Evolutionary conservation across 2,888 invertebrate genomes (phyloP), one percentile per base, ranked within the genome.

Genomic region (Plebejus melissa): DNA sequence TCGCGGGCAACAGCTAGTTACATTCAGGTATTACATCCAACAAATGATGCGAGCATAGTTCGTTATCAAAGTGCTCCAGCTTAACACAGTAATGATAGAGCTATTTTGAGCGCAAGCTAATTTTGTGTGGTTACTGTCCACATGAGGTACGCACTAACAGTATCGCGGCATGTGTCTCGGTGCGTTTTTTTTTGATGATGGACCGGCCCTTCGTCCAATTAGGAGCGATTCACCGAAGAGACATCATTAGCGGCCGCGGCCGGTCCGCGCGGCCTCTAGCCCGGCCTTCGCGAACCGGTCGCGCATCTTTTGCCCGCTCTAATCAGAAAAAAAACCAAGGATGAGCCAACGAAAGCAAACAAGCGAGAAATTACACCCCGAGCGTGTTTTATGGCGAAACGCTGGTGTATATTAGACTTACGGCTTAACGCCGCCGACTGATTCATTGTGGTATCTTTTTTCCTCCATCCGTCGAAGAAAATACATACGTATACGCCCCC

Each of bases 211-310:
- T 82, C 87, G 86, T 90, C 91, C 93, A 93, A 93, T 93, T 93
- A 93, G 90, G 88, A 86, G 87, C 86, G 88, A 86, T 86, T 86
- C 85, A 85, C 86, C 83, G 86, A 87, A 86, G 88, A 85, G 85
- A 87, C 90, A 92, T 93, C 92, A 92, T 93, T 93, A 93, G 90
- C 83, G 83, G 82, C 81, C 76, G 76, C 77, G 71, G 77, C 75
- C 77, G 78, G 79, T 80, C 78, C 78, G 82, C 80, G 82, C 81
- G 84, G 83, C 85, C 87, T 87, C 88, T 86, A 86, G 86, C 83
- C 84, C 90, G 91, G 87, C 91, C 92, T 93, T 91, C 90, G 89
- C 82, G 85, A 87, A 93, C 93, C 92, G 92, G 92, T 93, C 91
- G 89, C 84, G 87, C 91, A 89, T 92, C 91, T 91, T 90, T 89